Percentiles rank a stretch among this genome's conserved stretches.
phyloP scores from a whole-genome alignment of 2,113 vertebrate genomes.

The Promerops cafer region DNA sequence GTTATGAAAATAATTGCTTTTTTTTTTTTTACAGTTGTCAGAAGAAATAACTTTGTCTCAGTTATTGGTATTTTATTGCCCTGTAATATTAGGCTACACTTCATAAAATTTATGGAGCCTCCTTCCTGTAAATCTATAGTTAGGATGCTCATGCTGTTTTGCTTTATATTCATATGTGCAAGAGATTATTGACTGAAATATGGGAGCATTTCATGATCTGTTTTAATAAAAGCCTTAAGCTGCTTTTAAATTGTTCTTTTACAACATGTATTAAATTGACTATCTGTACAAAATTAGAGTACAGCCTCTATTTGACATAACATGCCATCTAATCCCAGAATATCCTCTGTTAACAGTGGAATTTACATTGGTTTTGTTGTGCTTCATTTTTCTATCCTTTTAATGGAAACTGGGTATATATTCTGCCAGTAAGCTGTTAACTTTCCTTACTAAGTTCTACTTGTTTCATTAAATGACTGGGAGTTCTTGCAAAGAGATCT shows the following conservation, averaged over 20 bases:
- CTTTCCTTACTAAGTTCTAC: neutral
- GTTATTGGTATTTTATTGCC: neutral
- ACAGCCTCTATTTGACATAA: neutral
- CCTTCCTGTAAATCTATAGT: neutral
- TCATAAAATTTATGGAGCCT: neutral
- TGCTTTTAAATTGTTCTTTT: conserved; percentile 26
- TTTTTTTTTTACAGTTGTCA: neutral
- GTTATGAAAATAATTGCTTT: neutral
- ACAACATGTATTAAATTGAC: neutral
- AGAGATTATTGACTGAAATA: neutral
- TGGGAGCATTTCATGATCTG: neutral
- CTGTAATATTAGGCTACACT: neutral
- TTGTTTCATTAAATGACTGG: neutral
- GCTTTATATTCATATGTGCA: neutral
- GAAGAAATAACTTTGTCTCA: neutral
- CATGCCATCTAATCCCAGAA: neutral
- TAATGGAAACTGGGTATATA: neutral
- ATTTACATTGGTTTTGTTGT: neutral
- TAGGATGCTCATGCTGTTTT: neutral
- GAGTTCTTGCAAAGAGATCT: neutral
- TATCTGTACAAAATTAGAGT: neutral
- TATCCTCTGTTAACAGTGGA: neutral
- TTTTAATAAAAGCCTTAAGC: conserved; percentile 31
- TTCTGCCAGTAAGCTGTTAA: neutral
- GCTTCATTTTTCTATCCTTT: neutral